Base-by-base conservation (phyloP, 2,113 vertebrate species). In the Muscicapa adusta region DNA sequence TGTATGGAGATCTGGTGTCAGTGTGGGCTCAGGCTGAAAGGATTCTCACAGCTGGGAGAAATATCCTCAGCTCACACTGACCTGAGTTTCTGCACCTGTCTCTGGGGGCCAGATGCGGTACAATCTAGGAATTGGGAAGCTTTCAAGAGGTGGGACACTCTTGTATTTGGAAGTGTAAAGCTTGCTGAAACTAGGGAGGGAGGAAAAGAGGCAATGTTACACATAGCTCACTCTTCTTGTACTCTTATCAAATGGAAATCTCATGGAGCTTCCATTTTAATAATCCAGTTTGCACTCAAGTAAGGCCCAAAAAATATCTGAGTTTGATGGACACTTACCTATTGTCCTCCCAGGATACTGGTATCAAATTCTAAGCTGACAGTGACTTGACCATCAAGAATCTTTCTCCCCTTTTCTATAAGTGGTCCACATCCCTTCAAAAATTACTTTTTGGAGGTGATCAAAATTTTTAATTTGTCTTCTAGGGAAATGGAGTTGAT, bases 181-280 rank as follows among this genome's bases (percentile, higher is more conserved):
- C 5, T 87, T 80, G 28, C 6, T 84, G 53, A 51, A 57, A 67
- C 31, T 29, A 29, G 4, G 4, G 12, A 80, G 18, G 16, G 31
- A 62, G 33, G 28, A n/a, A 63, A 67, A 67, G 38, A 62, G 20
- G 5, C 43, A 61, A 5, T 8, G 10, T 40, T 48, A 28, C n/a
- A 48, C 12, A 20, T 14, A 31, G 8, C 10, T 87, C 13, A 43
- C 14, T 34, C 13, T 22, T 86, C n/a, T 26, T 71, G 12, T 48
- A 20, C 16, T 62, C 42, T 23, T 57, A n/a, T 57, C 18, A 48
- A 40, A 56, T 29, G 12, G 31, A 71, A 89, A 84, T 40, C 36
- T 45, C 33, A 34, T 1, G 10, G 13, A 71, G 6, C 12, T 76
- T 76, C 8, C 34, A n/a, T 2, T 0, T 48, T 24, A 62, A 8